These are phyloP conservation scores for Caenorhabditis elegans DNA, from an alignment of 1,140 invertebrate genomes.

Conservation along the genomic window DNA sequence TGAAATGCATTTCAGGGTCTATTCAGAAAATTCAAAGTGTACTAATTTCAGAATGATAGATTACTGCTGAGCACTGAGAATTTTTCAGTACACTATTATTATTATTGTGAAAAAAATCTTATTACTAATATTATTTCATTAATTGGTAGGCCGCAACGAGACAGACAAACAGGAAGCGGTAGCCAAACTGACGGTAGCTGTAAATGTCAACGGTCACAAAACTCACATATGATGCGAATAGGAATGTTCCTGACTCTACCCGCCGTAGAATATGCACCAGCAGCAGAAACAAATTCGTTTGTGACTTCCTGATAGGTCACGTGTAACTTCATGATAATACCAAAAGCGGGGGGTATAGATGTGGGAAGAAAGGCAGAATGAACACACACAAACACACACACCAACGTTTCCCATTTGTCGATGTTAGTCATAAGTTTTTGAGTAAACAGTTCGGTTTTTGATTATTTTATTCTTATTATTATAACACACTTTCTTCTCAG, in stretches of 20 bases:
- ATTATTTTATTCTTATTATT: neutral
- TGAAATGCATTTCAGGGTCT: too few species aligned
- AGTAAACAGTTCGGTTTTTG: neutral
- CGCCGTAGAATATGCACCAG: too few species aligned
- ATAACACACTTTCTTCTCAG: neutral
- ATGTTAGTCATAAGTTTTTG: slow-evolving; percentile 20
- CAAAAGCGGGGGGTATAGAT: neutral
- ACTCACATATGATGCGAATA: slow-evolving; percentile 17
- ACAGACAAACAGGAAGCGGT: neutral
- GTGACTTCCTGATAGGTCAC: slow-evolving; percentile 6
- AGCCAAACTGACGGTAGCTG: neutral
- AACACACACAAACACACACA: neutral
- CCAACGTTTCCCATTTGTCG: neutral
- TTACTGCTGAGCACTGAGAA: too few species aligned
- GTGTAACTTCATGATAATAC: slow-evolving; percentile 8
- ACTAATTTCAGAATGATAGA: too few species aligned
- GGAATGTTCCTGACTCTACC: slow-evolving; percentile 17
- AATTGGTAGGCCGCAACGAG: too few species aligned
- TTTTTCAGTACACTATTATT: too few species aligned
- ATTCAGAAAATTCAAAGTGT: too few species aligned
- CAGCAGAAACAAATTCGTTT: neutral
- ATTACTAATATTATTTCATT: too few species aligned
- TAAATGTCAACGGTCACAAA: neutral
- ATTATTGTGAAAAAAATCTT: too few species aligned
- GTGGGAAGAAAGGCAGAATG: neutral